Evolutionary conservation across 2,888 invertebrate genomes (phyloP).

Genomic region (Nycteola revayana): DNA sequence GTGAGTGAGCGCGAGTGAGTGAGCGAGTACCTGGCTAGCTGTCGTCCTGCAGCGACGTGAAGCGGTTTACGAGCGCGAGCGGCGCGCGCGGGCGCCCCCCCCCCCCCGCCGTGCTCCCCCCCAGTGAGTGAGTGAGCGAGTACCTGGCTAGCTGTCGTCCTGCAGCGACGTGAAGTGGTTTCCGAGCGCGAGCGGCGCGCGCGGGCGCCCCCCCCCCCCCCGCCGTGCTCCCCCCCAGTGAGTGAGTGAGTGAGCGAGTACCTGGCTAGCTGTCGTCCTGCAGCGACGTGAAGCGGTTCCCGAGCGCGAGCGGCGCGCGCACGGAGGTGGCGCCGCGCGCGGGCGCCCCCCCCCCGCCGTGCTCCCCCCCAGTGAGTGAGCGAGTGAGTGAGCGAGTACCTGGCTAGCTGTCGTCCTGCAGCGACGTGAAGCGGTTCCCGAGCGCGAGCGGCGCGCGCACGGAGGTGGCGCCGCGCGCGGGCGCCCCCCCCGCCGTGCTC

Average conservation of each 20-base stretch:
- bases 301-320: conserved; percentile 59
- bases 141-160: conserved; percentile 70
- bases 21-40: neutral
- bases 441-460: too few relatives aligned
- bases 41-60: neutral
- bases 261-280: conserved; percentile 72
- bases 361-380: too few relatives aligned
- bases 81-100: neutral
- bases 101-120: neutral
- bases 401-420: too few relatives aligned
- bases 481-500: too few relatives aligned
- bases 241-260: conserved; percentile 13
- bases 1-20: too few relatives aligned
- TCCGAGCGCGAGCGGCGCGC: conserved; percentile 38
- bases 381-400: too few relatives aligned
- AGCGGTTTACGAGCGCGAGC: neutral
- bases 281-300: conserved; percentile 67
- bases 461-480: conserved; percentile 26
- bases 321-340: conserved; percentile 26
- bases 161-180: conserved; percentile 66
- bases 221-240: too few relatives aligned
- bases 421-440: too few relatives aligned
- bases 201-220: conserved; percentile 26
- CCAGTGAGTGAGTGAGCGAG: too few relatives aligned
- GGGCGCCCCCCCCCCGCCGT: too few relatives aligned